Base-by-base conservation (phyloP, 92 coral and sea anemone species). In the Epizoanthus stellaris region DNA sequence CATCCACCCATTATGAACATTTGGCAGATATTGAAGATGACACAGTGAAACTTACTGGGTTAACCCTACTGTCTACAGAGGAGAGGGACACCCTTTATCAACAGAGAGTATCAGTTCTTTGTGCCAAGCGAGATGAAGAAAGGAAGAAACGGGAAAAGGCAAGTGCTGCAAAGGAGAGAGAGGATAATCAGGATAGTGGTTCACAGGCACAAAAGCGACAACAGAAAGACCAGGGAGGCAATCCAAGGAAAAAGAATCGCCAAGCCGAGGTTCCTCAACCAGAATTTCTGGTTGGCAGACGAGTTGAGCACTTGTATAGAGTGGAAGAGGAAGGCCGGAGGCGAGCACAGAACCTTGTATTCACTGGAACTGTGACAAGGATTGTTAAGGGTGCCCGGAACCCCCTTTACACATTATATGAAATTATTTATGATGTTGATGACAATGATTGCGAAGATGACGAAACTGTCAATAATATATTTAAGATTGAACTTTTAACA, bases 1-100 rank as follows among this genome's bases (percentile, higher is more conserved):
- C 49, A 71, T 47, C 76, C 76, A 71, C 21, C 21, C 76, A 43
- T 16, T 42, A 42, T 43, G 81, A 56, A 34, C 81, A 47, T 42
- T 43, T 69, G 16, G 75, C 75, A 20, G 75, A 69, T 69, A 36
- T 69, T 12, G 75, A 21, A 34, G 53, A 36, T 30, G 75, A 69
- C 20, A 43, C 43, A 21, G 75, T 69, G 19, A 63, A 23, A 23
- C 20, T 67, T 12, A 67, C 25, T 67, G 36, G 21, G 5, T 25
- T 12, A 67, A 11, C 36, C 39, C 21, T 67, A 12, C 25, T 67
- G 14, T 16, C 76, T 40, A 45, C 76, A 71, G 76, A 71, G 76
- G 76, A 71, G 34, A 42, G 76, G 40, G 76, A 39, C 15, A 71
- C 53, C 7, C 58, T 71, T 42, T 71, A 71, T 19, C 21, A 20